Conservation (phyloP, 2,888 invertebrate genomes). For the Eristalis tenax region DNA sequence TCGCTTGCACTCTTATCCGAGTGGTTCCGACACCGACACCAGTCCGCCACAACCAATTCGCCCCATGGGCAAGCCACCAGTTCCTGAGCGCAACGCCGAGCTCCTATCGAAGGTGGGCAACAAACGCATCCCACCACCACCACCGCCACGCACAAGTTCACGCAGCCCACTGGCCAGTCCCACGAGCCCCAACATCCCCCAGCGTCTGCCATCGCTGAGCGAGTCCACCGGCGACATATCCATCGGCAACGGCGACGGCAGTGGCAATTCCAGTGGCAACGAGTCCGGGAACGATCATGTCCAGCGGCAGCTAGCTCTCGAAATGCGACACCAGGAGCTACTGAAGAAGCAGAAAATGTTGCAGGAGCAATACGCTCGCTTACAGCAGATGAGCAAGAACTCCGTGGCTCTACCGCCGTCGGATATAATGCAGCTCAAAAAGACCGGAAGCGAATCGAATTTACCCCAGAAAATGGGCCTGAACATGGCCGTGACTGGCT, state of each 20-base stretch:
- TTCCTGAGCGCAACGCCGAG: conserved; percentile 91
- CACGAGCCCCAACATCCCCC: conserved; percentile 87
- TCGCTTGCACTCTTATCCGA: conserved; percentile 92
- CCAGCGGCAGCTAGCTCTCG: conserved; percentile 88
- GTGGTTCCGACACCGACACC: conserved; percentile 91
- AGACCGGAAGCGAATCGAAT: conserved; percentile 94
- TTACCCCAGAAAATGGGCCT: conserved; percentile 91
- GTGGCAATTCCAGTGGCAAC: conserved; percentile 87
- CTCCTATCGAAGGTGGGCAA: conserved; percentile 87
- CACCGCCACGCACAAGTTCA: conserved; percentile 94
- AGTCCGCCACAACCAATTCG: conserved; percentile 88
- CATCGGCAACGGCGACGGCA: conserved; percentile 73
- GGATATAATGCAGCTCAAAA: conserved; percentile 84
- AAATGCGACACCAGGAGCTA: conserved; percentile 93
- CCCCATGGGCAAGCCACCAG: conserved; percentile 87
- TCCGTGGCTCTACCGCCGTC: conserved; percentile 86
- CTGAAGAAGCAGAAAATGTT: conserved; percentile 92
- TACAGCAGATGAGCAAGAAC: conserved; percentile 93
- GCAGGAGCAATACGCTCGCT: conserved; percentile 94
- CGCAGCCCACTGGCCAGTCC: conserved; percentile 93
- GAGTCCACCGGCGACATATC: conserved; percentile 77
- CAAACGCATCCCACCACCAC: conserved; percentile 92
- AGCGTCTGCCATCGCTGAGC: conserved; percentile 81
- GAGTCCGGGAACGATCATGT: conserved; percentile 89
- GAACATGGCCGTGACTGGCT: conserved; percentile 81